Conservation (phyloP, 2,113 vertebrate species). For the Alligator sinensis region DNA sequence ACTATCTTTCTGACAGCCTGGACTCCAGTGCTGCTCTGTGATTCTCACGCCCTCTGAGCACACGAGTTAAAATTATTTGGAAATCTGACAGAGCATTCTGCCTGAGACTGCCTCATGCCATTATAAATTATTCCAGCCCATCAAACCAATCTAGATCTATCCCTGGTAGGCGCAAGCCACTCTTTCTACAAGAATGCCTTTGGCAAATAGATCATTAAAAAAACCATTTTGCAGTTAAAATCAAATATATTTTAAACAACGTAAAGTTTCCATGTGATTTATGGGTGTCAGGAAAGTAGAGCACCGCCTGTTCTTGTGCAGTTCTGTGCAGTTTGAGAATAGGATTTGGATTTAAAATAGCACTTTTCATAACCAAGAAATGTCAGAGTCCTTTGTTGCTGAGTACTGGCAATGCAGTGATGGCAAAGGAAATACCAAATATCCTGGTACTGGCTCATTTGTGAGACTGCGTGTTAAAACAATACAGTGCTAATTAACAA, state of each 20-base stretch:
- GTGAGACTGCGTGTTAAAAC: too few species aligned
- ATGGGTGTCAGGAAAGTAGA: neutral
- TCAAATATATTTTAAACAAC: neutral
- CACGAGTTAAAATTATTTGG: neutral
- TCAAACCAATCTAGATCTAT: neutral
- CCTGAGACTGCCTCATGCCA: fast-evolving
- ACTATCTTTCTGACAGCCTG: neutral
- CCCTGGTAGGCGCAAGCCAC: neutral
- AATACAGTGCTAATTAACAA: neutral
- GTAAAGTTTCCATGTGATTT: neutral
- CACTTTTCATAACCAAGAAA: neutral
- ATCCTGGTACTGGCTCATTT: neutral
- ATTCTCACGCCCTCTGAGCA: neutral
- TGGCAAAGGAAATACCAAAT: neutral
- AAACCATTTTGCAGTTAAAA: neutral
- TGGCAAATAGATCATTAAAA: neutral
- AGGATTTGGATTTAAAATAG: neutral
- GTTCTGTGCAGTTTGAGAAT: neutral
- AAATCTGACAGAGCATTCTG: neutral
- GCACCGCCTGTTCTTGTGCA: neutral
- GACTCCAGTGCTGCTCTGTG: neutral
- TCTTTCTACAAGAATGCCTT: neutral
- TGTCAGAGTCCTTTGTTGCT: fast-evolving
- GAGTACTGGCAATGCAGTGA: fast-evolving
- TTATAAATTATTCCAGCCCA: neutral